phyloP scores from a whole-genome alignment of 2,888 invertebrate genomes.

The Latrodectus hesperus region DNA sequence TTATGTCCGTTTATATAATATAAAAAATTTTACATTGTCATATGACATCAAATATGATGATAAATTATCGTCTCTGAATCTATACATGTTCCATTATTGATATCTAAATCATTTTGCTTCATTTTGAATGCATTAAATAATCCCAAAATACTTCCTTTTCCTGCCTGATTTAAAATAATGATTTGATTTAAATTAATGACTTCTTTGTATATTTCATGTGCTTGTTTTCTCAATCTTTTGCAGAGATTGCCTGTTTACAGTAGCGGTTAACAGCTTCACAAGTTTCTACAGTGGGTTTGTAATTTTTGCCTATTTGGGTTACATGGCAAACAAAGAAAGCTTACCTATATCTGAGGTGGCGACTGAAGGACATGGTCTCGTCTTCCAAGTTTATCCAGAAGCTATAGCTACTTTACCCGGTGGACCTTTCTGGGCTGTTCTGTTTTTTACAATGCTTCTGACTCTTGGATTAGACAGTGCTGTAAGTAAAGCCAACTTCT shows the following conservation, averaged over 20 bases:
- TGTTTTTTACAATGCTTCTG: slow-evolving; percentile 87
- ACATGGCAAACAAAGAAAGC: slow-evolving; percentile 87
- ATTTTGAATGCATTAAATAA: too few species aligned
- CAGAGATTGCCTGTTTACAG: slow-evolving; percentile 88
- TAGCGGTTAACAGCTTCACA: slow-evolving; percentile 87
- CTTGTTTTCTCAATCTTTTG: slow-evolving; percentile 26
- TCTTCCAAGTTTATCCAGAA: slow-evolving; percentile 86
- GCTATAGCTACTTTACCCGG: slow-evolving; percentile 86
- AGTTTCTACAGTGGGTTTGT: slow-evolving; percentile 91
- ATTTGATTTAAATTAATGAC: too few species aligned
- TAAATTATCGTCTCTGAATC: too few species aligned
- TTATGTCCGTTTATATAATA: too few species aligned
- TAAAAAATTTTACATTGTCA: too few species aligned
- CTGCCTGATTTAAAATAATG: too few species aligned
- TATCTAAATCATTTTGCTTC: too few species aligned
- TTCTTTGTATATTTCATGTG: too few species aligned
- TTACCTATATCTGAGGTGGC: slow-evolving; percentile 83
- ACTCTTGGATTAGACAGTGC: slow-evolving; percentile 87
- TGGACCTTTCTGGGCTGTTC: slow-evolving; percentile 84
- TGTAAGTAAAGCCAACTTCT: slow-evolving; percentile 77
- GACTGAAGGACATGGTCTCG: slow-evolving; percentile 71
- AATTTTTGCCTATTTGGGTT: slow-evolving; percentile 89
- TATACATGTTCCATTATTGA: too few species aligned
- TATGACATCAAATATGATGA: too few species aligned
- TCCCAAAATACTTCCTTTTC: too few species aligned